Conservation (phyloP, 2,888 invertebrate species). For the Drosophila nigricruria region DNA sequence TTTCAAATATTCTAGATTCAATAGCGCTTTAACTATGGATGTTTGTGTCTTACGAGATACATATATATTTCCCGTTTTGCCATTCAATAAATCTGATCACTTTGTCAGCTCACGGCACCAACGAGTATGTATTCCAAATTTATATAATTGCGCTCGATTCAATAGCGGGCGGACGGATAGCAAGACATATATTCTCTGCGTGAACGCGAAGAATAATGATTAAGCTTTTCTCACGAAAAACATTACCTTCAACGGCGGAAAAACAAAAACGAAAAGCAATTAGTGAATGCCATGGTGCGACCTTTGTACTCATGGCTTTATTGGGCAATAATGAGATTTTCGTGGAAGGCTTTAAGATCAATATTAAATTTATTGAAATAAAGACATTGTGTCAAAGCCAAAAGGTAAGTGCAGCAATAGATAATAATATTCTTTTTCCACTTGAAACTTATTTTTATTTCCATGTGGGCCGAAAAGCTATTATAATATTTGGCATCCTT, state of each 20-base stretch:
- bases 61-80: too few species aligned
- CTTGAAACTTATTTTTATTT: conserved; percentile 11
- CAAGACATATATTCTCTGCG: neutral
- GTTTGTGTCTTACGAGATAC: too few species aligned
- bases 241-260: conserved; percentile 11
- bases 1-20: too few species aligned
- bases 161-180: neutral
- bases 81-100: too few species aligned
- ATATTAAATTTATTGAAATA: conserved; percentile 19
- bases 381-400: conserved; percentile 3
- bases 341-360: conserved; percentile 11
- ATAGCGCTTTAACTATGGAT: too few species aligned
- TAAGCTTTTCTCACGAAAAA: conserved; percentile 13
- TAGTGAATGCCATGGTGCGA: conserved; percentile 44
- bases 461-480: conserved; percentile 33
- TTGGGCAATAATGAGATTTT: conserved; percentile 49
- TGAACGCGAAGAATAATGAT: neutral
- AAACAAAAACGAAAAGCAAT: conserved; percentile 47
- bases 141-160: neutral
- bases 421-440: neutral
- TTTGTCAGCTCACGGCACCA: too few species aligned
- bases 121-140: neutral
- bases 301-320: conserved; percentile 30
- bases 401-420: neutral
- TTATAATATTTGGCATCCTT: conserved; percentile 53